These are phyloP conservation scores for Echinarachnius parma DNA, from an alignment of 53 echinoderm and acorn worm genomes.

Conservation along the genomic window DNA sequence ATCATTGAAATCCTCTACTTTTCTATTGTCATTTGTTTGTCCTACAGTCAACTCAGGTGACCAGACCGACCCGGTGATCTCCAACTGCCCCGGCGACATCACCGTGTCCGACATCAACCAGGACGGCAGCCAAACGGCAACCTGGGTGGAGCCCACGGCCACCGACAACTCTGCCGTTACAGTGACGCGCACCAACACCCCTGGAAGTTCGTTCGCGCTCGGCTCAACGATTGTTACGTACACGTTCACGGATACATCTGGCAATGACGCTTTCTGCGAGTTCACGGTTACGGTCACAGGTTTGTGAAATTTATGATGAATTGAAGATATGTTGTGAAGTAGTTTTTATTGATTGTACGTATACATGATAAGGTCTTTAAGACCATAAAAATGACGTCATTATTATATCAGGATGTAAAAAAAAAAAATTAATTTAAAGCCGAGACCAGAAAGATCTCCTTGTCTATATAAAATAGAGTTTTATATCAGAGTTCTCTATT, in stretches of 20 bases:
- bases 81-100: slow-evolving; percentile 44
- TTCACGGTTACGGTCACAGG: slow-evolving; percentile 32
- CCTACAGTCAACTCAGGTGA: slow-evolving; percentile 18
- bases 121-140: slow-evolving; percentile 23
- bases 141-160: slow-evolving; percentile 60
- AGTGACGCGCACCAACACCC: not conserved
- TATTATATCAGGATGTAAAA: too few relatives aligned
- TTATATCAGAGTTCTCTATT: too few relatives aligned
- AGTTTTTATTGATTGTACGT: too few relatives aligned
- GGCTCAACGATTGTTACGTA: slow-evolving; percentile 18
- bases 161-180: slow-evolving; percentile 50
- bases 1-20: too few relatives aligned
- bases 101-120: slow-evolving; percentile 12
- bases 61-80: slow-evolving; percentile 53
- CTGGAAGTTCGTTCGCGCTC: not conserved
- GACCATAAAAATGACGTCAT: too few relatives aligned
- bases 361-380: too few relatives aligned
- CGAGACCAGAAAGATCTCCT: too few relatives aligned
- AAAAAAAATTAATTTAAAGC: too few relatives aligned
- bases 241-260: slow-evolving; percentile 32
- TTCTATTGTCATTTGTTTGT: not conserved
- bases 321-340: too few relatives aligned
- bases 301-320: not conserved
- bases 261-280: not conserved
- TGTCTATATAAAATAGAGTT: too few relatives aligned